Percentiles rank a stretch among this genome's conserved stretches.
Conservation (phyloP, 2,797 vertebrate species). For the Tragopan temminckii region DNA sequence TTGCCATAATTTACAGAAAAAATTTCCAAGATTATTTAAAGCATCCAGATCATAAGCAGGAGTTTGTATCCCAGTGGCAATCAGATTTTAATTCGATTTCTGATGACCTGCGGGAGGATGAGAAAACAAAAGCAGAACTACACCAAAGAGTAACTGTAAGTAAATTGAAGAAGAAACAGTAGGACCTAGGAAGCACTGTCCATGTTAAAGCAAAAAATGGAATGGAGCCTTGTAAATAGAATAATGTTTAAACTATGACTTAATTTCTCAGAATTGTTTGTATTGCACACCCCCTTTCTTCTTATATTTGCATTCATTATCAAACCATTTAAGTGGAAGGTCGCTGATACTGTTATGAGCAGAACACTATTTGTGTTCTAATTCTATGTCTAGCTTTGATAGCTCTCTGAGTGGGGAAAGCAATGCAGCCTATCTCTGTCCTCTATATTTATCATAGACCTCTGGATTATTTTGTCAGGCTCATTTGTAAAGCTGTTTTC, state of each 20-base stretch:
- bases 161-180: background rate
- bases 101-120: slow-evolving; percentile 88
- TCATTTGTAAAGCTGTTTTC: background rate
- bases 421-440: background rate
- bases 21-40: slow-evolving; percentile 84
- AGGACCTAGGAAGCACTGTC: background rate
- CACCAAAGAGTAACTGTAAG: slow-evolving; percentile 92
- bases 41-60: slow-evolving; percentile 90
- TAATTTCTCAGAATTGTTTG: background rate
- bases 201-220: background rate
- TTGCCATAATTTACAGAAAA: slow-evolving; percentile 62
- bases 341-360: background rate
- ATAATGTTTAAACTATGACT: background rate
- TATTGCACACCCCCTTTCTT: background rate
- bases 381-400: background rate
- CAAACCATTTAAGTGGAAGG: background rate
- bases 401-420: background rate
- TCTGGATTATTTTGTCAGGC: background rate
- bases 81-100: slow-evolving; percentile 88
- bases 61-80: slow-evolving; percentile 92
- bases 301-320: background rate
- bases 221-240: background rate
- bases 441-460: background rate
- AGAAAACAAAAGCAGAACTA: slow-evolving; percentile 92
- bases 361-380: background rate